phyloP scores from a whole-genome alignment of 2,797 vertebrate species.

The Coendou prehensilis region DNA sequence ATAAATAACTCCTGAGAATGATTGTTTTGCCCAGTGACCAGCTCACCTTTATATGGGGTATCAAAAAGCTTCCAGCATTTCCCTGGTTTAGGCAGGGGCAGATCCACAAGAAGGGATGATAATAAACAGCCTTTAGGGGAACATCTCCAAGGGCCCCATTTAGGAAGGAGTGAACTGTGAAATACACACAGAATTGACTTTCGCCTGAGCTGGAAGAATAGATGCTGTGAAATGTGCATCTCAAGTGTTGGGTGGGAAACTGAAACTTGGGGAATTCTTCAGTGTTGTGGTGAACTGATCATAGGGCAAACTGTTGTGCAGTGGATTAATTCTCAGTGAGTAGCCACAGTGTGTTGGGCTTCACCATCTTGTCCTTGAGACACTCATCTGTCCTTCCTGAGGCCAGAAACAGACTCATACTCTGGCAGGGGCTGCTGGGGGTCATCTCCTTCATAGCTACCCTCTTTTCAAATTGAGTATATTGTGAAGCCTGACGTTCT shows the following conservation, averaged over 20 bases:
- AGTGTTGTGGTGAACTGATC: not conserved
- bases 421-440: not conserved
- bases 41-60: not conserved
- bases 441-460: not conserved
- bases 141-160: not conserved
- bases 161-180: slow-evolving; percentile 6
- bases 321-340: not conserved
- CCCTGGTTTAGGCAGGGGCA: not conserved
- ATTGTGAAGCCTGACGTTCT: not conserved
- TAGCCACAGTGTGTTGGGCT: not conserved
- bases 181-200: not conserved
- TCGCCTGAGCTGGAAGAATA: not conserved
- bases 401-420: not conserved
- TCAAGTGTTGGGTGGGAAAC: not conserved
- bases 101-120: not conserved
- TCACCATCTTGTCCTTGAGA: not conserved
- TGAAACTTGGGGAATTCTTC: not conserved
- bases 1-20: slow-evolving; percentile 50
- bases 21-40: not conserved
- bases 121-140: not conserved
- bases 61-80: not conserved
- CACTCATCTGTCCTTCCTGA: not conserved
- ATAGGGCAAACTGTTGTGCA: not conserved
- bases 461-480: not conserved
- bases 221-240: not conserved